These are phyloP conservation scores for Stenchaetothrips biformis DNA, from an alignment of 2,888 invertebrate genomes.

Conservation along the genomic window DNA sequence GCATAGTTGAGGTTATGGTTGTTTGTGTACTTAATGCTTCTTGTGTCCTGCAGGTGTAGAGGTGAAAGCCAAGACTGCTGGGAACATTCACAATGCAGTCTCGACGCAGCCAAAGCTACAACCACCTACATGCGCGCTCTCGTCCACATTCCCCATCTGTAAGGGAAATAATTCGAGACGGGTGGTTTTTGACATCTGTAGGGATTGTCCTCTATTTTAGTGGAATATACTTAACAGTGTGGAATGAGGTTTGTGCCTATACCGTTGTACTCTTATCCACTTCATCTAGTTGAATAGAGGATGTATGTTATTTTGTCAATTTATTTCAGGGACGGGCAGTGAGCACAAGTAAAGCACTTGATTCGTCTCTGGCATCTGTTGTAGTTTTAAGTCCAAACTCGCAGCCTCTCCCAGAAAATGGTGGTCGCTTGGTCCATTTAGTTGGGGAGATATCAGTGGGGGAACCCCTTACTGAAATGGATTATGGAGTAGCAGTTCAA, in stretches of 20 bases:
- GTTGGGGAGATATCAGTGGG: slow-evolving; percentile 66
- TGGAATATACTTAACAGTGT: slow-evolving; percentile 27
- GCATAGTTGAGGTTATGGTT: neutral
- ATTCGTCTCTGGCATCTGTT: slow-evolving; percentile 25
- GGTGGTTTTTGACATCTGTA: slow-evolving; percentile 4
- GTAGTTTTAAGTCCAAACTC: slow-evolving; percentile 20
- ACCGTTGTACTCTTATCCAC: neutral
- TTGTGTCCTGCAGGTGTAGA: neutral
- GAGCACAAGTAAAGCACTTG: slow-evolving; percentile 27
- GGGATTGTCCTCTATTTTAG: slow-evolving; percentile 21
- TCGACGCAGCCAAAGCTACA: slow-evolving; percentile 1
- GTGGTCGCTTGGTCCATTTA: slow-evolving; percentile 72
- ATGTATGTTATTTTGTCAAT: neutral
- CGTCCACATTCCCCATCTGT: neutral
- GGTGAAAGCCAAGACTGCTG: neutral
- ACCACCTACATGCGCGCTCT: neutral
- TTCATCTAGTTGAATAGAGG: neutral
- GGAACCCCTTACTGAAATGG: slow-evolving; percentile 79
- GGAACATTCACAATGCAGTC: neutral
- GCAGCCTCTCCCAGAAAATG: slow-evolving; percentile 51
- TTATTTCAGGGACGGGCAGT: slow-evolving; percentile 26
- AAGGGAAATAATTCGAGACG: neutral
- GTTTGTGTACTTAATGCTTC: neutral
- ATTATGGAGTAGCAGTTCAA: slow-evolving; percentile 77
- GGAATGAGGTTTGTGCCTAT: slow-evolving; percentile 27